Evolutionary conservation across 2,888 invertebrate species (phyloP).

Genomic region (Cephus sareptanus): DNA sequence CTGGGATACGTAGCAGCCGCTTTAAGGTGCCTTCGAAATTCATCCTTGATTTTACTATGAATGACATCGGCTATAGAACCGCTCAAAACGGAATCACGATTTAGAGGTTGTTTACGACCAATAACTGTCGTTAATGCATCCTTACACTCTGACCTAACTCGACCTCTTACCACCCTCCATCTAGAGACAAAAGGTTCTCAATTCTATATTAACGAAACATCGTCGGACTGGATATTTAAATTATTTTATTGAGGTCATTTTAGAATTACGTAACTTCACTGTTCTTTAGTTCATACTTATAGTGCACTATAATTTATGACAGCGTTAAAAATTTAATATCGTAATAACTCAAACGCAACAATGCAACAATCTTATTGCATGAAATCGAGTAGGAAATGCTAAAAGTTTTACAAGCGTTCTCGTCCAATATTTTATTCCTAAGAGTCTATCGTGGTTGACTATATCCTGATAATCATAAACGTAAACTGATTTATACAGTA

Average conservation of each 20-base stretch:
- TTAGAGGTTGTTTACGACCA: conserved; percentile 23
- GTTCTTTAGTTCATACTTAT: background rate
- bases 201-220: background rate
- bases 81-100: conserved; percentile 15
- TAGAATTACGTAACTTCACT: background rate
- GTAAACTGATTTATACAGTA: background rate
- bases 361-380: background rate
- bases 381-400: background rate
- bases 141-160: conserved; percentile 15
- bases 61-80: conserved; percentile 9
- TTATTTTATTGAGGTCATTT: background rate
- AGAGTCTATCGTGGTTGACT: background rate
- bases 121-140: conserved; percentile 22
- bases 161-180: conserved; percentile 2
- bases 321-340: background rate
- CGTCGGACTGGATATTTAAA: background rate
- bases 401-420: background rate
- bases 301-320: background rate
- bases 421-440: background rate
- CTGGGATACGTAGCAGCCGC: background rate
- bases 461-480: background rate
- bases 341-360: background rate
- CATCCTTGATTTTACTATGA: background rate
- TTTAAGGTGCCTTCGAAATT: background rate
- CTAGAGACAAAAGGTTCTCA: background rate